Base-by-base conservation (phyloP, 1,140 invertebrate genomes). In the Bombus terrestris region DNA sequence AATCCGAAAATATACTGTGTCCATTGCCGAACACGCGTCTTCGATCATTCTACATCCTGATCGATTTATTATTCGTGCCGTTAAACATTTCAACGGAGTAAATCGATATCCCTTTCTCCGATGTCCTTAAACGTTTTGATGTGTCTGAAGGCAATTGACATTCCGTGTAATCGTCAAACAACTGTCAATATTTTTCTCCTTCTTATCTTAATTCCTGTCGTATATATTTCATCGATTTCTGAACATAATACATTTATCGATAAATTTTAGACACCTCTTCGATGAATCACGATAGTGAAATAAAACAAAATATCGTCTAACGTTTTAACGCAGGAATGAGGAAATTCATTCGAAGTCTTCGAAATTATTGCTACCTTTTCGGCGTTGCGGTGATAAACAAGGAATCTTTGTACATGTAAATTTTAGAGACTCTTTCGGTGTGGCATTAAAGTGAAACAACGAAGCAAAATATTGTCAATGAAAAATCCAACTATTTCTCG, bases 1-100 rank as follows among this genome's bases (percentile, higher is more conserved):
- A 66, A 86, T 86, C 80, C 43, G 73, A 83, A 86, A 86, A 83
- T 83, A 83, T 41, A 83, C 71, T 13, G 43, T 47, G 62, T 71
- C 73, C 72, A 59, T 83, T 43, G 15, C 62, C 43, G 10, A 47
- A 53, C 76, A 37, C 41, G 53, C 25, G 9, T 71, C 53, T 43
- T 37, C 37, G 8, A 37, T 8, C n/a, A 25, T 68, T 35, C 15
- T 25, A 32, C 22, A n/a, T 32, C 15, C 6, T 32, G 32, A 66
- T 76, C 25, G 22, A 68, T 69, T 83, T 57, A 53, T 77, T 39
- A 77, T 69, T 66, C 57, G 18, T 2, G 9, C 8, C 37, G 57
- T n/a, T 78, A 37, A 66, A 37, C 37, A 5, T 43, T 47, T 74
- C 72, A 22, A 43, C 2, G 41, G 0, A 41, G 12, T n/a, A 41